These are phyloP conservation scores for Spheniscus mendiculus DNA, from an alignment of 2,113 vertebrate genomes.

Conservation along the genomic window DNA sequence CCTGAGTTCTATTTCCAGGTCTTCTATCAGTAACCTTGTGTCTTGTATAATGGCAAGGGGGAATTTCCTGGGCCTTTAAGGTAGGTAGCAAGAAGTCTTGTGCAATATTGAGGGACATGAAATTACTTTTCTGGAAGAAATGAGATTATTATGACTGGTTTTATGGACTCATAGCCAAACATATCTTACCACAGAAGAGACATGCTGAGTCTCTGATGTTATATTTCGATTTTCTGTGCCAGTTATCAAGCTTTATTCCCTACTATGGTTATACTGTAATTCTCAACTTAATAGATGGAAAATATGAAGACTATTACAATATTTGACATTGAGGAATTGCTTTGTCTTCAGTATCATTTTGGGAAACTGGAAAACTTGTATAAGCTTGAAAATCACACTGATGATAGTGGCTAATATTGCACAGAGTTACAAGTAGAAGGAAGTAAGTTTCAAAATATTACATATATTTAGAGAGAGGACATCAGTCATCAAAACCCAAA, in stretches of 20 bases:
- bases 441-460: neutral
- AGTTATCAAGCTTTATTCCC: neutral
- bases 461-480: neutral
- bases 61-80: neutral
- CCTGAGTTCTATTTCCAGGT: neutral
- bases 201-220: neutral
- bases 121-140: neutral
- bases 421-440: neutral
- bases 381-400: neutral
- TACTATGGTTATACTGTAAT: neutral
- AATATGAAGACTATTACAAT: neutral
- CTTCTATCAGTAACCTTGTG: neutral
- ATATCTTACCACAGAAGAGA: neutral
- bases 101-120: neutral
- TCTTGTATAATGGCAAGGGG: neutral
- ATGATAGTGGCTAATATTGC: neutral
- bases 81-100: neutral
- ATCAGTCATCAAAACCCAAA: neutral
- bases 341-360: neutral
- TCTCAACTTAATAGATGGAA: neutral
- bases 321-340: neutral
- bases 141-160: neutral
- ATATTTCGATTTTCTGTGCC: neutral
- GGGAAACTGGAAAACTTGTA: neutral
- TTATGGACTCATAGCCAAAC: neutral